These are phyloP conservation scores for Macrocentrus cingulum DNA, from an alignment of 1,140 invertebrate genomes.

Conservation along the genomic window DNA sequence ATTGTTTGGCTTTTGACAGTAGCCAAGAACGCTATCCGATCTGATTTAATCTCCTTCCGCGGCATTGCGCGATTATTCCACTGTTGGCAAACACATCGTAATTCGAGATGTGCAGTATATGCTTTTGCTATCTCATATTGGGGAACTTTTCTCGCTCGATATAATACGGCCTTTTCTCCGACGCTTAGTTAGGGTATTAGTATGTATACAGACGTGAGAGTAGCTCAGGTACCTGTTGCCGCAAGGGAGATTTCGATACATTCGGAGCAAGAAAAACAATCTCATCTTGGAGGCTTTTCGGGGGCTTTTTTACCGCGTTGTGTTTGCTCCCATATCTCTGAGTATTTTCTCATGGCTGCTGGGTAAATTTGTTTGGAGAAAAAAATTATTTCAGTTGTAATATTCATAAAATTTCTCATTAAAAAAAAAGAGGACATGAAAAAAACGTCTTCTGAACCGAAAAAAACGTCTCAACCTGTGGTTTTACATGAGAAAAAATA, in stretches of 20 bases:
- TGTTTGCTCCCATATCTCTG: too few relatives aligned
- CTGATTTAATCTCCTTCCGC: slow-evolving; percentile 26
- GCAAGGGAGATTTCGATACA: not conserved
- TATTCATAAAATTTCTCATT: too few relatives aligned
- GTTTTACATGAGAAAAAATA: too few relatives aligned
- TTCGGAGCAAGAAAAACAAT: not conserved
- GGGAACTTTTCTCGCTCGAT: slow-evolving; percentile 20
- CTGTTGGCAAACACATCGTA: slow-evolving; percentile 30
- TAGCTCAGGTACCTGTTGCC: slow-evolving; percentile 21
- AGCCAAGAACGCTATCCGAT: slow-evolving; percentile 9
- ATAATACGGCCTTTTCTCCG: slow-evolving; percentile 8
- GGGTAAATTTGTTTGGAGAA: too few relatives aligned
- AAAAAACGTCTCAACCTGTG: too few relatives aligned
- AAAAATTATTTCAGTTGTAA: too few relatives aligned
- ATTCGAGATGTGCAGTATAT: slow-evolving; percentile 24
- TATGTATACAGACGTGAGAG: not conserved
- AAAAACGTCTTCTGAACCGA: too few relatives aligned
- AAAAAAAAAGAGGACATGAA: too few relatives aligned
- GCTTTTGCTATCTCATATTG: slow-evolving; percentile 1
- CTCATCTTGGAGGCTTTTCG: not conserved
- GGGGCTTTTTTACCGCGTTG: too few relatives aligned
- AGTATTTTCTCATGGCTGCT: too few relatives aligned
- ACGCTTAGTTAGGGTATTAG: slow-evolving; percentile 1
- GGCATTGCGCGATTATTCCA: slow-evolving; percentile 17
- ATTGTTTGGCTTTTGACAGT: slow-evolving; percentile 29